Evolutionary conservation across 1,140 invertebrate genomes (phyloP), one percentile per base, ranked within the genome.

Genomic region (Helicoverpa zea): DNA sequence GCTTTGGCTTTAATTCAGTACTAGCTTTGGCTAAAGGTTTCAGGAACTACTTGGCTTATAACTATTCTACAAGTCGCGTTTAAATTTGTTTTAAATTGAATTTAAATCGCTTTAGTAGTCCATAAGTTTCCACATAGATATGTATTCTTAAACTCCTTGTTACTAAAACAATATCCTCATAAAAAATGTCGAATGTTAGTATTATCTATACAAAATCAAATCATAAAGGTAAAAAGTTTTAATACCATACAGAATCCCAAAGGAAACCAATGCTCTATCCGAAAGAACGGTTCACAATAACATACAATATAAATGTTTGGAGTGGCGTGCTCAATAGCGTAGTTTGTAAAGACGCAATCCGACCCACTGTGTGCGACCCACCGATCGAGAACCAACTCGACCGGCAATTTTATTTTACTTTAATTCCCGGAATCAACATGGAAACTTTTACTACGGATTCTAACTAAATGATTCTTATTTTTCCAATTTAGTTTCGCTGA

Each of bases 401-500:
- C n/a, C 47, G 66, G 49, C 47, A 51, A 49, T 66, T 66, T 70
- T 70, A 70, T 70, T 70, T 70, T 70, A 13, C 23, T 51, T 70
- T 70, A 70, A 70, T 52, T 51, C 66, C 47, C 66, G 66, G 66
- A 29, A 70, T 70, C 66, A 70, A 51, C 49, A 70, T 70, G 2
- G 66, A 70, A 70, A 70, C 43, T 52, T 70, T 52, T 51, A 49
- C 11, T 68, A 10, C 64, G 18, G n/a, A 68, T 68, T 51, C 47
- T 70, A 35, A 29, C 49, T 51, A 70, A 70, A 70, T 23, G 56
- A 59, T 59, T 59, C 56, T 59, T 12, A 29, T 59, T 59, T 59
- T 59, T 29, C 35, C 18, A 59, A 59, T 59, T 59, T 29, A 59
- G 5, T 59, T 59, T 29, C 11, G 18, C 10, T 18, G 11, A 29